Evolutionary conservation across 2,888 invertebrate species (phyloP), one percentile per base, ranked within the genome.

Genomic region (Podabrus alpinus): DNA sequence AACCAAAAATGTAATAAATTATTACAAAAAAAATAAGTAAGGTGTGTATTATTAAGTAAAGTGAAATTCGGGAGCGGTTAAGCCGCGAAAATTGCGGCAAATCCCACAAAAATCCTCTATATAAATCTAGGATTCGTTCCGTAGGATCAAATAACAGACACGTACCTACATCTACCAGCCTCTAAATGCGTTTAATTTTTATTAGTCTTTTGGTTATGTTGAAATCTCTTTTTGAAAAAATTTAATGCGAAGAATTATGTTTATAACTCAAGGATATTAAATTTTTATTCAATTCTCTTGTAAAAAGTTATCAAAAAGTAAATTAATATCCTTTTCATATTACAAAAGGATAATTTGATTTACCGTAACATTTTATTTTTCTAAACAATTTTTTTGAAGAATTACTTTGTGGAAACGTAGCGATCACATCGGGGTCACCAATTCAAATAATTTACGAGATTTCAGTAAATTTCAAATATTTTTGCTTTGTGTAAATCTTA

Each of bases 11-110:
- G n/a, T 0, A 45, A 45, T 45, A n/a, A 45, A 45, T 45, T 45
- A 45, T n/a, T 45, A 45, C 21, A 64, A 64, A 64, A 62, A 25
- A 64, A 64, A 17, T 15, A 64, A 61, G 60, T 24, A 19, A 45
- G 72, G 75, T 72, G 71, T 72, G 72, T 75, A 77, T 75, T 78
- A 79, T 80, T 79, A 69, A 79, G 77, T 72, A 76, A 80, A 82
- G 81, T 82, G 82, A 82, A 83, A 81, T 78, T 79, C 78, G 80
- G 80, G 80, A 82, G 80, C 79, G 74, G 72, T 76, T 82, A 83
- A 83, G 82, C 83, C 80, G 81, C 73, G 82, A 82, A 83, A 83
- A 83, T 83, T 83, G 82, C 82, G 73, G 76, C 79, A 79, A 82
- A 82, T 82, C 83, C 82, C 74, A 75, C 68, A 45, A 74, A 80